phyloP scores from a whole-genome alignment of 2,113 vertebrate genomes.

The Psophia crepitans region DNA sequence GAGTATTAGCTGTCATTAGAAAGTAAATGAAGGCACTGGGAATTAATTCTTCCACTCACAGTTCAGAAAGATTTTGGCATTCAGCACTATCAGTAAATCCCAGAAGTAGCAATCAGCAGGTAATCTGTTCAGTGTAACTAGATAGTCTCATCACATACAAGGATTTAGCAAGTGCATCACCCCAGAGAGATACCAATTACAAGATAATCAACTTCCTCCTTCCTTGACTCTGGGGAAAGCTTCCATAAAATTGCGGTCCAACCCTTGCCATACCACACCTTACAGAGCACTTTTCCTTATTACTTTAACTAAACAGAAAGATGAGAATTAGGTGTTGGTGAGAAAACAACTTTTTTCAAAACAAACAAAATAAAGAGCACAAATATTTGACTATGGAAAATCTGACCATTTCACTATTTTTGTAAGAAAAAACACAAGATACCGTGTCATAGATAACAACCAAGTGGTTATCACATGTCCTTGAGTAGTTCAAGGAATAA shows the following conservation, averaged over 20 bases:
- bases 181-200: constrained; percentile 36
- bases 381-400: background rate
- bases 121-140: constrained; percentile 48
- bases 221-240: background rate
- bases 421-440: background rate
- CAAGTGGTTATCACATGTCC: background rate
- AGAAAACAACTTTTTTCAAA: background rate
- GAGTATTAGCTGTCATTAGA: constrained; percentile 26
- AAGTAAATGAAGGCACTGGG: background rate
- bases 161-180: constrained; percentile 37
- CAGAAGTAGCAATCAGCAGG: constrained; percentile 49
- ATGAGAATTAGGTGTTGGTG: background rate
- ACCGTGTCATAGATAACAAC: background rate
- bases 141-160: constrained; percentile 1
- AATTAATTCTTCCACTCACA: constrained; percentile 44
- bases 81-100: constrained; percentile 51
- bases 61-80: constrained; percentile 45
- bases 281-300: background rate
- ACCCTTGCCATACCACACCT: background rate
- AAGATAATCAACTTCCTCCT: constrained; percentile 35
- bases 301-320: background rate
- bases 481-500: background rate
- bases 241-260: background rate
- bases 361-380: background rate
- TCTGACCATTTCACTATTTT: background rate